Conservation (phyloP, 2,888 invertebrate species). For the Sialis fuliginosa region DNA sequence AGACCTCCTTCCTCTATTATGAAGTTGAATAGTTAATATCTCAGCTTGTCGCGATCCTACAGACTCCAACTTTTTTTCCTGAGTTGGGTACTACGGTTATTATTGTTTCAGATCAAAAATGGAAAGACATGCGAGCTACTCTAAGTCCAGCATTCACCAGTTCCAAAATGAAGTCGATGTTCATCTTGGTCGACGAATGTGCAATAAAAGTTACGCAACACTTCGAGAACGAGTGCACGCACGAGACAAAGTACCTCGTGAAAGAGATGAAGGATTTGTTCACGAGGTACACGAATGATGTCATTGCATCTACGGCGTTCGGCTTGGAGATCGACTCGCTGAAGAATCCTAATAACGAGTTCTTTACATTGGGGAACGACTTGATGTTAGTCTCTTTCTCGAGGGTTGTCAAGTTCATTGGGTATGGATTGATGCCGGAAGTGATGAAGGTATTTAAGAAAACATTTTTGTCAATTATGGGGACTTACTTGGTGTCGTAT, state of each 20-base stretch:
- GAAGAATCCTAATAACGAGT: background rate
- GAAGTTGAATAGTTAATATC: too few relatives aligned
- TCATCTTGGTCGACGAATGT: background rate
- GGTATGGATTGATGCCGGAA: too few relatives aligned
- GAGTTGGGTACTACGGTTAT: too few relatives aligned
- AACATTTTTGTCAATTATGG: too few relatives aligned
- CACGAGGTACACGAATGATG: background rate
- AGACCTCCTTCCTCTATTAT: too few relatives aligned
- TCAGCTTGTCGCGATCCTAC: too few relatives aligned
- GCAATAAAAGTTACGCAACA: background rate
- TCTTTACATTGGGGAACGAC: background rate
- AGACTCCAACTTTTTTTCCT: too few relatives aligned
- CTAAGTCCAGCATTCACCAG: constrained; percentile 1
- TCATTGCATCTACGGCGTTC: background rate
- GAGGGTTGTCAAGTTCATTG: too few relatives aligned
- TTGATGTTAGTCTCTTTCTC: too few relatives aligned
- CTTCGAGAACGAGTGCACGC: background rate
- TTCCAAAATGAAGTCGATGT: background rate
- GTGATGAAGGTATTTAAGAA: too few relatives aligned
- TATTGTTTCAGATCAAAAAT: too few relatives aligned
- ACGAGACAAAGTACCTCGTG: background rate
- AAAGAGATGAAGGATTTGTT: background rate
- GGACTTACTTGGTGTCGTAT: too few relatives aligned
- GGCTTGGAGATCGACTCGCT: background rate
- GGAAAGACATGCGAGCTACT: background rate